Evolutionary conservation across 2,888 invertebrate genomes (phyloP).

Genomic region (Notocelia uddmanniana): DNA sequence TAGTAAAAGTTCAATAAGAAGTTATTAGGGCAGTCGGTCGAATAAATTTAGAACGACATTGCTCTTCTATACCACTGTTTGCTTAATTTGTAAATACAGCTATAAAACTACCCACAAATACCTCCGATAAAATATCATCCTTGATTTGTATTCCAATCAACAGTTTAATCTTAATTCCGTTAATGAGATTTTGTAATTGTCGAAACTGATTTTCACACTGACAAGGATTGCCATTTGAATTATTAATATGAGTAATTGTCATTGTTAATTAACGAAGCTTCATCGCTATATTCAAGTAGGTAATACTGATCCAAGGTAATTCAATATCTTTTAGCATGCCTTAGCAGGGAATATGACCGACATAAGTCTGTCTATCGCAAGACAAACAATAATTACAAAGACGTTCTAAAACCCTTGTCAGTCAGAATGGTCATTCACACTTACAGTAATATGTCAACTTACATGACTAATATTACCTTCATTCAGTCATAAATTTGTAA

Average conservation of each 20-base stretch:
- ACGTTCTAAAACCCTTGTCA: not conserved
- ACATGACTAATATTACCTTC: slow-evolving; percentile 15
- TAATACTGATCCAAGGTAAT: not conserved
- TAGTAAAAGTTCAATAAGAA: slow-evolving; percentile 13
- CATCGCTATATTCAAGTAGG: too few relatives aligned
- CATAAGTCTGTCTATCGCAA: not conserved
- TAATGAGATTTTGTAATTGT: not conserved
- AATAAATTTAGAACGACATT: not conserved
- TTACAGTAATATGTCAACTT: not conserved
- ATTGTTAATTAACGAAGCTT: not conserved
- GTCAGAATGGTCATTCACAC: slow-evolving; percentile 2
- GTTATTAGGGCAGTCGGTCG: not conserved
- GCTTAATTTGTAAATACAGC: not conserved
- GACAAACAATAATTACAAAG: not conserved
- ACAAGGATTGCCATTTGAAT: not conserved
- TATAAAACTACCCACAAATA: not conserved
- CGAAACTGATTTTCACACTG: not conserved
- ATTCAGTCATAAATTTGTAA: not conserved
- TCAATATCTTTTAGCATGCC: not conserved
- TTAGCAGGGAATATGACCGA: not conserved
- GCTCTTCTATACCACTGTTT: too few relatives aligned
- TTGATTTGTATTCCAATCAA: not conserved
- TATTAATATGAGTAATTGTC: not conserved
- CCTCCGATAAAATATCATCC: not conserved
- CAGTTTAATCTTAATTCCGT: not conserved